These are phyloP conservation scores for Sus cebifrons DNA, from an alignment of 2,797 vertebrate species.

Conservation along the genomic window DNA sequence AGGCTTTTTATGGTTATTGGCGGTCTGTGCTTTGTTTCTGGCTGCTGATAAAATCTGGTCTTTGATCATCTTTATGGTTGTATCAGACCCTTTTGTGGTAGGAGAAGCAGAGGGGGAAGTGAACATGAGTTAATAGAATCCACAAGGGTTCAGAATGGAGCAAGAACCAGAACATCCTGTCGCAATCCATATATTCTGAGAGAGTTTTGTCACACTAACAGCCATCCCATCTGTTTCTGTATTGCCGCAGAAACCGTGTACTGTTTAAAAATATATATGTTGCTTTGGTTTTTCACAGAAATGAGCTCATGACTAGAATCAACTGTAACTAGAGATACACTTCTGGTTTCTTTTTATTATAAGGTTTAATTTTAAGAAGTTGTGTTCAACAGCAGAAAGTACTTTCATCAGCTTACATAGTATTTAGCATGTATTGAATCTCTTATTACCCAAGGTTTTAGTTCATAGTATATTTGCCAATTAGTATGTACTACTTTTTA, in stretches of 20 bases:
- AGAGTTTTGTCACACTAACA: slow-evolving; percentile 34
- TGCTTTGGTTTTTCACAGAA: slow-evolving; percentile 66
- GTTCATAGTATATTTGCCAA: not conserved
- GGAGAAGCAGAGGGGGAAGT: not conserved
- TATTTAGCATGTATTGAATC: slow-evolving; percentile 17
- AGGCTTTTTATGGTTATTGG: not conserved
- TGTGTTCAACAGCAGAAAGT: slow-evolving; percentile 42
- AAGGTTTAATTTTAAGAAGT: slow-evolving; percentile 70
- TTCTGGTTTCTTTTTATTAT: slow-evolving; percentile 65
- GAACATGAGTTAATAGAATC: not conserved
- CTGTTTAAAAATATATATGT: slow-evolving; percentile 59
- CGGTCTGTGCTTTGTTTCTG: slow-evolving; percentile 15
- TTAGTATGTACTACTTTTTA: not conserved
- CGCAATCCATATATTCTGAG: not conserved
- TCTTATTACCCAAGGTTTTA: not conserved
- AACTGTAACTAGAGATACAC: slow-evolving; percentile 20
- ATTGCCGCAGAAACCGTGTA: not conserved
- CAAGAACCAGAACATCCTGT: not conserved
- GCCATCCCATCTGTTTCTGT: not conserved
- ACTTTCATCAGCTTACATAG: slow-evolving; percentile 26
- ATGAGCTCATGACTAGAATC: slow-evolving; percentile 64
- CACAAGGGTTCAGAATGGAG: not conserved
- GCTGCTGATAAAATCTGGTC: slow-evolving; percentile 18
- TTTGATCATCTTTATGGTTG: slow-evolving; percentile 26
- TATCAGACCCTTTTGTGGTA: slow-evolving; percentile 13